Base-by-base conservation (phyloP, 64 coral and sea anemone genomes). In the Dendrophyllia cribrosa region DNA sequence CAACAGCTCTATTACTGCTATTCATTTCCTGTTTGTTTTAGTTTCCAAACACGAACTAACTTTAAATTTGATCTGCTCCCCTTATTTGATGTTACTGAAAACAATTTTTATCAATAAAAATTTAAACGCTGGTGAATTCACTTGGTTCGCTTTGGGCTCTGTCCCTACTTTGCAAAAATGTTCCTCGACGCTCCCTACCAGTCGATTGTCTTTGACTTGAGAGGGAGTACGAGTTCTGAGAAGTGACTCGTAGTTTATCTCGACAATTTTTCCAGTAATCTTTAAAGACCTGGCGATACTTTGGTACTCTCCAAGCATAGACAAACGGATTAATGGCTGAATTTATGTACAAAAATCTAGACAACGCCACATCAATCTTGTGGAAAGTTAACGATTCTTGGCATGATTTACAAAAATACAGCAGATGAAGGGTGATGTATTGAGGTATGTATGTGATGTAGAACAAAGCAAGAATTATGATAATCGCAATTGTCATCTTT, bases 361-460 rank as follows among this genome's bases (percentile, higher is more conserved):
- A 80, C 22, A 80, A 16, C 6, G 77, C 77, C 0, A 80, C 77
- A 16, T 80, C 77, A 80, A 80, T 80, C 77, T 61, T 58, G 77
- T 80, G 77, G 56, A 80, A 80, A 80, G 77, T 80, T 23, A 63
- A 43, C 0, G 77, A 80, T 16, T 43, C 14, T 45, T 80, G 22
- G 15, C 77, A 80, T 0, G 77, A 15, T 20, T 80, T 3, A 17
- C 77, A 80, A 60, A 80, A 80, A 56, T 80, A 62, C 25, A 80
- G 8, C 16, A 80, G 55, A 62, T 80, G 77, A 44, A 80, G 77
- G 17, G 77, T 61, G 23, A 80, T 44, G 23, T 80, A 80, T 62
- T 80, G 77, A 59, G 77, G 77, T 11, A 80, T 63, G 25, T 80
- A 80, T 3, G 58, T 80, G 56, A 80, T 80, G 24, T 61, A 80